A percentile compares a stretch with the other conserved stretches of the same genome.
Conservation (phyloP, 2,888 invertebrate genomes). For the Drosophila vallismaia region DNA sequence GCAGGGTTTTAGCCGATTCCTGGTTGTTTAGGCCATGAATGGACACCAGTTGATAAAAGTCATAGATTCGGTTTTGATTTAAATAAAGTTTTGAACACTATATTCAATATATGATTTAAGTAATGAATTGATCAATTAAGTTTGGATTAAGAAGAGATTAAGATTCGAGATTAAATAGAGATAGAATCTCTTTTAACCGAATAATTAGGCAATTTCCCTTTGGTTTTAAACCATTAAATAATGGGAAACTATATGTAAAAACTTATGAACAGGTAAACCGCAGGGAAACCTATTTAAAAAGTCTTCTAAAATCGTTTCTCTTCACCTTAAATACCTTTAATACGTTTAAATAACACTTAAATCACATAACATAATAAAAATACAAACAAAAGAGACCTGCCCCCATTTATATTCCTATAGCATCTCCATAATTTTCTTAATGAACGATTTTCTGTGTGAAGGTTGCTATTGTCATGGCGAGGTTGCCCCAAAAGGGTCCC, state of each 20-base stretch:
- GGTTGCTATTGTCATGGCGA: constrained; percentile 73
- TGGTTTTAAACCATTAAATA: no score
- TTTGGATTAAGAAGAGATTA: no score
- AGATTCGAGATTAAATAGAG: no score
- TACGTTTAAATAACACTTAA: constrained; percentile 1
- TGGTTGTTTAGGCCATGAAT: constrained; percentile 6
- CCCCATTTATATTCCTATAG: constrained; percentile 31
- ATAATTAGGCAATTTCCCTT: no score
- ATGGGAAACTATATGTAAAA: no score
- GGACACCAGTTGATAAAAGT: not conserved
- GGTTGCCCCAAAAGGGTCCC: constrained; percentile 6
- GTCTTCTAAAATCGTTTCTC: not conserved
- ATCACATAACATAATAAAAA: constrained; percentile 6
- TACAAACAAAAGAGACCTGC: not conserved
- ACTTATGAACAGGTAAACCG: no score
- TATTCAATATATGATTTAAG: no score
- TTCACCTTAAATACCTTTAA: constrained; percentile 4
- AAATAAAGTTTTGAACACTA: not conserved
- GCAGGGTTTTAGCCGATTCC: not conserved
- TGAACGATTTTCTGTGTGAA: constrained; percentile 83
- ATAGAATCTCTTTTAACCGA: no score
- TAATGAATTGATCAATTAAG: no score
- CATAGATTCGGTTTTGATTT: not conserved
- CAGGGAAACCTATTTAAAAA: not conserved
- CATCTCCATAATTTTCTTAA: constrained; percentile 79